Percentiles rank a stretch among this genome's conserved stretches.
Conservation (phyloP, 1,140 invertebrate genomes). For the Papilio polytes region DNA sequence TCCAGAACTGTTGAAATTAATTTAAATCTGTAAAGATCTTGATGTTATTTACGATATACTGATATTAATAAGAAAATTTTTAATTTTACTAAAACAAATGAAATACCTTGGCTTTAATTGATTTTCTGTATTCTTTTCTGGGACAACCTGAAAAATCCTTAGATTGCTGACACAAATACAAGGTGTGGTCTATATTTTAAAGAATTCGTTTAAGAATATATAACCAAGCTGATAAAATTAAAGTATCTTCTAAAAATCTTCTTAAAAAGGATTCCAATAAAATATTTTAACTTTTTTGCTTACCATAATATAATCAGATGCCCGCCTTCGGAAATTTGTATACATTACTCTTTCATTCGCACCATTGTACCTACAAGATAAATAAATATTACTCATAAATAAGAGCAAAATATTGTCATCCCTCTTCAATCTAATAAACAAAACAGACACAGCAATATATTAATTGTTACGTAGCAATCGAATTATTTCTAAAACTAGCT, state of each 20-base stretch:
- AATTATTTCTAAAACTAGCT: neutral
- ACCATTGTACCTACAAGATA: conserved; percentile 55
- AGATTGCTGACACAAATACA: too few species aligned
- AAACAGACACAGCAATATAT: too few species aligned
- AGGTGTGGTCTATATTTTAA: too few species aligned
- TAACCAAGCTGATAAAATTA: too few species aligned
- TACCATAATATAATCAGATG: conserved; percentile 57
- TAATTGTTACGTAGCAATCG: neutral
- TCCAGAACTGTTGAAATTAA: conserved; percentile 41
- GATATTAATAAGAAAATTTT: too few species aligned
- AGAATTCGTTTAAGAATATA: too few species aligned
- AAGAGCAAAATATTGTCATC: neutral
- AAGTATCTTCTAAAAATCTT: too few species aligned
- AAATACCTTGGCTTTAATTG: neutral
- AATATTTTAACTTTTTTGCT: conserved; percentile 6
- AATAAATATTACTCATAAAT: neutral
- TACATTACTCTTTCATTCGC: conserved; percentile 62
- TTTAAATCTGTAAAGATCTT: conserved; percentile 31
- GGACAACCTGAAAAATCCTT: neutral
- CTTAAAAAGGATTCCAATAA: neutral
- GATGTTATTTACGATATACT: neutral
- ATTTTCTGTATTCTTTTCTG: neutral
- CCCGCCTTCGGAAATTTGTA: conserved; percentile 59
- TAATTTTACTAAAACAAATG: too few species aligned
- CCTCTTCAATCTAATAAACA: too few species aligned